A percentile compares a stretch with the other conserved stretches of the same genome.
phyloP scores from a whole-genome alignment of 2,888 invertebrate genomes.

The Itoplectis maculator region DNA sequence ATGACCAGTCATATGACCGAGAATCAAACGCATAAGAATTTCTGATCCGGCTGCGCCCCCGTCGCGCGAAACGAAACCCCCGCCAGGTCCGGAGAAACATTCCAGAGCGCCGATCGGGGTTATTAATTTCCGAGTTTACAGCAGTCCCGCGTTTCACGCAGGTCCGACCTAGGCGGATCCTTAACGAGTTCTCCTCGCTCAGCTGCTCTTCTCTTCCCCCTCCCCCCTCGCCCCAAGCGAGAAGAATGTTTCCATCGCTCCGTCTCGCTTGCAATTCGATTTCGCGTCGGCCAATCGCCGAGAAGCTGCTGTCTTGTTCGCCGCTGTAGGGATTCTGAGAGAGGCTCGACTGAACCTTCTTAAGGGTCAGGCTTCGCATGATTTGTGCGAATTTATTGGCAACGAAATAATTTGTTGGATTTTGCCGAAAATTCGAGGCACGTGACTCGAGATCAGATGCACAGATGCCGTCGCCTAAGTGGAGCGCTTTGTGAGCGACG shows the following conservation, averaged over 20 bases:
- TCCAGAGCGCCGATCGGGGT: conserved; percentile 65
- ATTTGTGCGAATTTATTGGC: no score
- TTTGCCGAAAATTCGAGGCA: no score
- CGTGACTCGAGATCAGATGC: conserved; percentile 11
- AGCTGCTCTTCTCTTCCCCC: no score
- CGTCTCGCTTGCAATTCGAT: conserved; percentile 51
- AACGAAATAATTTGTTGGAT: no score
- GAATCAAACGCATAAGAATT: conserved; percentile 29
- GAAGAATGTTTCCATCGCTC: conserved; percentile 46
- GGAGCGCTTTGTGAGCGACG: conserved; percentile 29
- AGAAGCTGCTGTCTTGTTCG: no score
- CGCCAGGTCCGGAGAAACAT: conserved; percentile 42
- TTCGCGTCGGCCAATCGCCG: conserved; percentile 53
- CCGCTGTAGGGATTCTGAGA: no score
- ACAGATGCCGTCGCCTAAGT: conserved; percentile 7
- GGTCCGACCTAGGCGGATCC: conserved; percentile 38
- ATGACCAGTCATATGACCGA: neutral
- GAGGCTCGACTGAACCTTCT: no score
- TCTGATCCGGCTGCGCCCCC: conserved; percentile 33
- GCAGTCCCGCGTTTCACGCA: conserved; percentile 38
- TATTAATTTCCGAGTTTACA: conserved; percentile 77
- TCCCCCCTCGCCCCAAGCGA: conserved; percentile 38
- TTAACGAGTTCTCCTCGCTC: conserved; percentile 62
- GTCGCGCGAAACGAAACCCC: conserved; percentile 45
- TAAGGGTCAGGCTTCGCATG: no score